Percentiles rank a stretch among this genome's conserved stretches.
These are phyloP conservation scores for Dreissena rostriformis DNA, from an alignment of 1,140 invertebrate species.

Conservation along the genomic window DNA sequence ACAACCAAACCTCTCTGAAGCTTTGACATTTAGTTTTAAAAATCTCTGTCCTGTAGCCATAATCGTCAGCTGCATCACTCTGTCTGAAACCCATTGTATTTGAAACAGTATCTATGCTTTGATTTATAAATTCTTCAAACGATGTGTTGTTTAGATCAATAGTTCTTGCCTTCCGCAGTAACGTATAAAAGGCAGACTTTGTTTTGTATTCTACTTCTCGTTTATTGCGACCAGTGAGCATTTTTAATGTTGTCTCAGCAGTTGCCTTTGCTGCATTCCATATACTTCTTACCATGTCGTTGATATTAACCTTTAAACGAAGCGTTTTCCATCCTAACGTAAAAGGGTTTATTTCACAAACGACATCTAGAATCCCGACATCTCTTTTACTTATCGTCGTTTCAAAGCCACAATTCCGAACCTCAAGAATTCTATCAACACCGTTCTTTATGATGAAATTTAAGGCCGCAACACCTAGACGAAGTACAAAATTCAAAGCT, in stretches of 20 bases:
- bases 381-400: conserved; percentile 26
- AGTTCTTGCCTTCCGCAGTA: not conserved
- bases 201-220: conserved; percentile 20
- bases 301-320: conserved; percentile 33
- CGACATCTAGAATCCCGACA: conserved; percentile 34
- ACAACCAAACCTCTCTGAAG: too few species aligned
- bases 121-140: conserved; percentile 11
- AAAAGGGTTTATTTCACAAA: conserved; percentile 48
- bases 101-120: conserved; percentile 1
- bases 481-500: conserved; percentile 38
- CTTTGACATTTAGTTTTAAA: too few species aligned
- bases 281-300: conserved; percentile 38
- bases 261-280: conserved; percentile 45
- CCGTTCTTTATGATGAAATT: conserved; percentile 26
- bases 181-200: conserved; percentile 2
- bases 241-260: conserved; percentile 9
- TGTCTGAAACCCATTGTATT: not conserved
- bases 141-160: not conserved
- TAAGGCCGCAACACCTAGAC: conserved; percentile 17
- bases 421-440: conserved; percentile 40
- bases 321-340: conserved; percentile 35
- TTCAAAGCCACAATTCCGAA: conserved; percentile 48
- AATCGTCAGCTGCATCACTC: not conserved
- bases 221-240: conserved; percentile 11
- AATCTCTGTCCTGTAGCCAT: not conserved